A percentile compares a stretch with the other conserved stretches of the same genome.
Evolutionary conservation across 2,888 invertebrate genomes (phyloP).

Genomic region (Baronia brevicornis): DNA sequence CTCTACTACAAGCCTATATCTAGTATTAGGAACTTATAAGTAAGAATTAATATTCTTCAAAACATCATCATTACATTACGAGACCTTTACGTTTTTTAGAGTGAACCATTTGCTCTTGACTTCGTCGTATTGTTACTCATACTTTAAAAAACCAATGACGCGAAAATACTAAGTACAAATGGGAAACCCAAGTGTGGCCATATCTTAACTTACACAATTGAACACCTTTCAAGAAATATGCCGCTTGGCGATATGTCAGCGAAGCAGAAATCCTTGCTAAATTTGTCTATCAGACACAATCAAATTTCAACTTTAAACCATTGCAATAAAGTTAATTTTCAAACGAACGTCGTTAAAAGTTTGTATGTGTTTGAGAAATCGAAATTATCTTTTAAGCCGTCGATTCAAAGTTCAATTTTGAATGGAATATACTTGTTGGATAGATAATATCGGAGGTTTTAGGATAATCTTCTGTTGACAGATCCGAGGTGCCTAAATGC

Average conservation of each 20-base stretch:
- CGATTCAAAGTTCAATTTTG: slow-evolving; percentile 17
- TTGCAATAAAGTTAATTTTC: slow-evolving; percentile 1
- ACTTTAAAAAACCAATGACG: slow-evolving; percentile 41
- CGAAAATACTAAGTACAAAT: slow-evolving; percentile 32
- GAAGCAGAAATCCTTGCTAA: slow-evolving; percentile 42
- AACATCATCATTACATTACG: too few species aligned
- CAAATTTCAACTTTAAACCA: not conserved
- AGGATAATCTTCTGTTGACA: slow-evolving; percentile 71
- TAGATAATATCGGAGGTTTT: slow-evolving; percentile 33
- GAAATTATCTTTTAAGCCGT: slow-evolving; percentile 16
- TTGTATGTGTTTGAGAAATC: not conserved
- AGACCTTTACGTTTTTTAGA: too few species aligned
- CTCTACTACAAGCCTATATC: too few species aligned
- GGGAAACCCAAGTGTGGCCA: slow-evolving; percentile 24
- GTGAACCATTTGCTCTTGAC: too few species aligned
- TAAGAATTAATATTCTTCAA: too few species aligned
- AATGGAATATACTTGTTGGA: slow-evolving; percentile 9
- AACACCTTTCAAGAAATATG: slow-evolving; percentile 59
- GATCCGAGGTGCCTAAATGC: slow-evolving; percentile 42
- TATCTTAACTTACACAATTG: slow-evolving; percentile 52
- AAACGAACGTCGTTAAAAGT: not conserved
- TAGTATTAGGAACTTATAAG: too few species aligned
- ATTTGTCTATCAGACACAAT: slow-evolving; percentile 2
- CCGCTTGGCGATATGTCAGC: slow-evolving; percentile 39
- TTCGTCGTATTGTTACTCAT: too few species aligned